Evolutionary conservation across 2,888 invertebrate genomes (phyloP).

Genomic region (Creontiades dilutus): DNA sequence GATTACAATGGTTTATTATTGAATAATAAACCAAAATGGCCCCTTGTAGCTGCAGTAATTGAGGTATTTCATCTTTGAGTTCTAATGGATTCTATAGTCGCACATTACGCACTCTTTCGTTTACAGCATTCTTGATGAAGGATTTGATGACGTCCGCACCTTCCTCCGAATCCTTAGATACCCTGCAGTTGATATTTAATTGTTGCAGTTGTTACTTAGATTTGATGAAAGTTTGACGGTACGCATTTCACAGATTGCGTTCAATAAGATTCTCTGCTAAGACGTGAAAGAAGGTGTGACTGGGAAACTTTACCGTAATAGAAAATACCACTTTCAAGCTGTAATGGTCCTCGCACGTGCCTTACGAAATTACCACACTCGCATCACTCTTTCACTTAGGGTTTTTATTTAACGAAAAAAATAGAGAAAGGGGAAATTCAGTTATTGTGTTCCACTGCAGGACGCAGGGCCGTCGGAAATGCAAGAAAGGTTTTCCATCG

Average conservation of each 20-base stretch:
- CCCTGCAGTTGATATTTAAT: too few species aligned
- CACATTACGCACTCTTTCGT: too few species aligned
- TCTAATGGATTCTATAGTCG: too few species aligned
- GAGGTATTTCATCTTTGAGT: too few species aligned
- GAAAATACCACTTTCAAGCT: conserved; percentile 1
- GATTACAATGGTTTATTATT: too few species aligned
- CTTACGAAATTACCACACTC: conserved; percentile 10
- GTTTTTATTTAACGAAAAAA: not conserved
- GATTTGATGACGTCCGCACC: too few species aligned
- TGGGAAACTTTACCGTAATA: not conserved
- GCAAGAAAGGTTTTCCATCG: not conserved
- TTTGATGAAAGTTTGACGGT: too few species aligned
- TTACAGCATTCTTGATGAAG: too few species aligned
- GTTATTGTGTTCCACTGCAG: not conserved
- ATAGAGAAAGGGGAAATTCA: conserved; percentile 8
- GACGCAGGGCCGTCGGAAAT: conserved; percentile 32
- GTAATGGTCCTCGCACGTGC: conserved; percentile 19
- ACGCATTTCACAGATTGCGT: not conserved
- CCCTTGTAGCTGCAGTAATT: too few species aligned
- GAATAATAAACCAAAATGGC: too few species aligned
- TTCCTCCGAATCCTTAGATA: too few species aligned
- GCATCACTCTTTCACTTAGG: not conserved
- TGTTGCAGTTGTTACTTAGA: too few species aligned
- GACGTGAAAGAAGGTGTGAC: not conserved
- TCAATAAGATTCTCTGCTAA: not conserved